A percentile compares a stretch with the other conserved stretches of the same genome.
phyloP scores from a whole-genome alignment of 2,113 vertebrate species.

The Myrmophylax atrothorax region DNA sequence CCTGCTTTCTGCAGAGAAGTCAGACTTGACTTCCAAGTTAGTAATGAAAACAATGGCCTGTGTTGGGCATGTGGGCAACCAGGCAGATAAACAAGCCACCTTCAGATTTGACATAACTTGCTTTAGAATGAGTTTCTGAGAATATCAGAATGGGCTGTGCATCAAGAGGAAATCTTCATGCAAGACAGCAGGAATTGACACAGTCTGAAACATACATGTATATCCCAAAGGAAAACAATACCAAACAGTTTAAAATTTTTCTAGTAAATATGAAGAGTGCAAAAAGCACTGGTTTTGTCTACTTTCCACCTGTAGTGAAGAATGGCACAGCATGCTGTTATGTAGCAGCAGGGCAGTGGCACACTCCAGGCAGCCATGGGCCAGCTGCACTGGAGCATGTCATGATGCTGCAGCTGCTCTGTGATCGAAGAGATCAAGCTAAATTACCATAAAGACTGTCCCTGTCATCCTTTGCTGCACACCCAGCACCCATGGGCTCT shows the following conservation, averaged over 20 bases:
- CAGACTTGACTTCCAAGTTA: not conserved
- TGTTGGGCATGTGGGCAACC: not conserved
- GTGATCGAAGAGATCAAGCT: not conserved
- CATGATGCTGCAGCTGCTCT: not conserved
- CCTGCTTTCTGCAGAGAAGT: not conserved
- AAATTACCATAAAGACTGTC: constrained; percentile 14
- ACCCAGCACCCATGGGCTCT: not conserved
- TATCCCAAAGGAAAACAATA: not conserved
- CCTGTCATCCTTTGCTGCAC: not conserved
- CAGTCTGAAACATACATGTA: not conserved
- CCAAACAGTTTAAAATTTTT: not conserved
- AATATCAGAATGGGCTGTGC: not conserved
- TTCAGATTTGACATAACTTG: not conserved
- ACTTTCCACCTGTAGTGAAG: not conserved
- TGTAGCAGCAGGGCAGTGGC: not conserved
- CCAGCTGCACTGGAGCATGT: not conserved
- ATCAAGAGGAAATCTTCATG: not conserved
- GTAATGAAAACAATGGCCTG: not conserved
- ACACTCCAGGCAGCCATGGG: not conserved
- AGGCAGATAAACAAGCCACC: not conserved
- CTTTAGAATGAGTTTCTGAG: not conserved
- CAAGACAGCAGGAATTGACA: not conserved
- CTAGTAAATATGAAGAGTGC: not conserved
- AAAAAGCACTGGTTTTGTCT: not conserved
- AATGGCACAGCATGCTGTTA: not conserved